Evolutionary conservation across 92 coral and sea anemone genomes (phyloP), one percentile per base, ranked within the genome.

Genomic region (Pocillopora grandis): DNA sequence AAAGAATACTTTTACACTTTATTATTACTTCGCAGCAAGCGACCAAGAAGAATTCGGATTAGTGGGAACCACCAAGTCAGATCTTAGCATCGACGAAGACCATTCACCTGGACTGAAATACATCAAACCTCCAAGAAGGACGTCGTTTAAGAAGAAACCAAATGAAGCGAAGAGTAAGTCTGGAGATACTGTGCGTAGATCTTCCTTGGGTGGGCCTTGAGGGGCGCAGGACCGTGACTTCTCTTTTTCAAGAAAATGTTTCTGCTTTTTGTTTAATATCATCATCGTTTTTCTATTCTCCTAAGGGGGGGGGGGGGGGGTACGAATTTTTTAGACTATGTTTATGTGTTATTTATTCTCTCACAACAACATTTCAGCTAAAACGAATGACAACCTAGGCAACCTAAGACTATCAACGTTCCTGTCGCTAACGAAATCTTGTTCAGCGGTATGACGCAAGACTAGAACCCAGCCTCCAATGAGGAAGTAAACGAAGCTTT

Each of bases 401-500:
- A 27, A 27, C 31, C 31, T 27, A 27, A 27, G 31, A 27, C 31
- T 27, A 27, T 27, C 31, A 27, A 27, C 31, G 31, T 76, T 17
- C 58, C 13, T 79, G 74, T 65, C 71, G 2, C 84, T 21, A 42
- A 42, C 52, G 52, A 42, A 42, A 7, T 42, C 52, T 42, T 42
- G 52, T 42, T 49, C 90, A 82, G 90, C 84, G 87, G 78, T 20
- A 60, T 66, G n/a, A 10, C 21, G 19, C 79, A n/a, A 15, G 11
- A 58, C 58, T 70, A 62, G 80, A 69, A 84, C 87, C 89, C 92
- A 85, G 67, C 31, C 65, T 72, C 52, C 62, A 63, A 56, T 72
- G 90, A 91, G 93, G 92, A 90, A 86, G 91, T 84, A 76, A 87
- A 76, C 66, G 90, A 42, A 1, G 42, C 58, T 88, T 85, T 85